A percentile compares a stretch with the other conserved stretches of the same genome.
Evolutionary conservation across 2,113 vertebrate species (phyloP).

Genomic region (Megaceryle maxima): DNA sequence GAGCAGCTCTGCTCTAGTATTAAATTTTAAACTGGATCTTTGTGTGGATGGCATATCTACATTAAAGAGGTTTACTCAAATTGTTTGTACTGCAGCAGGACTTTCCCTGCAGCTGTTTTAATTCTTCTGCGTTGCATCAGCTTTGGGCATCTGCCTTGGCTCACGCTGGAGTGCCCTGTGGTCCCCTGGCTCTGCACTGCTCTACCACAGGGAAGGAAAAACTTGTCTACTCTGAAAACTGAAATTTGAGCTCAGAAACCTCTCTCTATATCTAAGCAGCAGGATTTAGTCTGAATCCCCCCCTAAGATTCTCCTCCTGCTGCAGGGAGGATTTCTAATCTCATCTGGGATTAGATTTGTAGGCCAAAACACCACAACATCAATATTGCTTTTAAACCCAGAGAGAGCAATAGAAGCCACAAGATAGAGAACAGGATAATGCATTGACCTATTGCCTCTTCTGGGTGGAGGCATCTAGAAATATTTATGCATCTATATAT

Average conservation of each 20-base stretch:
- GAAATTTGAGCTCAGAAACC: background rate
- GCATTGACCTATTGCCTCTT: background rate
- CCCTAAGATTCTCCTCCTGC: background rate
- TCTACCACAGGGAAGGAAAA: background rate
- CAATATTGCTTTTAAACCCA: background rate
- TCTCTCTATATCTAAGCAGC: background rate
- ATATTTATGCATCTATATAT: background rate
- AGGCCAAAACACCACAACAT: background rate
- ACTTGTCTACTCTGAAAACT: background rate
- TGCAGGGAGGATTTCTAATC: slow-evolving; percentile 10
- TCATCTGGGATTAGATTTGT: background rate
- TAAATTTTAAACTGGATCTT: background rate
- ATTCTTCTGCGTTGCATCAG: background rate
- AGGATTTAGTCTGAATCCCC: background rate
- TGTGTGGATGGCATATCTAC: background rate
- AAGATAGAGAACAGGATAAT: background rate
- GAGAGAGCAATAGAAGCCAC: background rate
- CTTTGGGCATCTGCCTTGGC: background rate
- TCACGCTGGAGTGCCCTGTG: background rate
- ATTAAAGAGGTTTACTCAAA: background rate
- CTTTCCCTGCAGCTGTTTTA: background rate
- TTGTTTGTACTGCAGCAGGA: background rate
- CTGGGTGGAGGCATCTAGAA: background rate
- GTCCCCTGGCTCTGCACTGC: background rate
- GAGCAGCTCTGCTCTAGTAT: background rate